Conservation (phyloP, 2,797 vertebrate genomes). For the Toxotes lorentzi region DNA sequence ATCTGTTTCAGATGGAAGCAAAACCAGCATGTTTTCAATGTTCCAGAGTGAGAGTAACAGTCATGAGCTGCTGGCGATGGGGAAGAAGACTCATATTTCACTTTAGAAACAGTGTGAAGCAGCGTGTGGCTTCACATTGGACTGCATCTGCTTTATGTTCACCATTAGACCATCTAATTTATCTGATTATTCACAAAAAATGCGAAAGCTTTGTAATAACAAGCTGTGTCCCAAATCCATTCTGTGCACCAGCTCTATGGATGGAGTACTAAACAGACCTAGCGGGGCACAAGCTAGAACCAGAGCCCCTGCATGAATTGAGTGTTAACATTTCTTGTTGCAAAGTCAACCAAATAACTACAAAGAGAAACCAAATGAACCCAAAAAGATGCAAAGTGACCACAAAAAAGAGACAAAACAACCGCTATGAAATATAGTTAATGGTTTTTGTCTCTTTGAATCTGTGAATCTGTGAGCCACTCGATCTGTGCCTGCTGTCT, state of each 20-base stretch:
- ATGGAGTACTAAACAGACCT: background rate
- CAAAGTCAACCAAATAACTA: background rate
- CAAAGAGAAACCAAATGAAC: background rate
- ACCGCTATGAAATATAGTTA: background rate
- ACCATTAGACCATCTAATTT: background rate
- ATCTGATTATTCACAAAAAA: background rate
- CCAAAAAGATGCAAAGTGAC: no score
- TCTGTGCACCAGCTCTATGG: background rate
- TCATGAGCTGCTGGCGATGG: background rate
- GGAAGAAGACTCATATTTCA: background rate
- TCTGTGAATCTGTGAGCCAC: background rate
- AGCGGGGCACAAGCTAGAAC: background rate
- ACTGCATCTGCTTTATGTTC: slow-evolving; percentile 9
- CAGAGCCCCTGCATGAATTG: background rate
- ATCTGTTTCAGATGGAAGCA: background rate
- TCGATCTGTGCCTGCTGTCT: background rate
- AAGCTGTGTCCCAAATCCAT: background rate
- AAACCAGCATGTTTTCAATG: background rate
- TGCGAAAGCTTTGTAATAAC: background rate
- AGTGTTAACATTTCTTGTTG: background rate
- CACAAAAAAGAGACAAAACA: background rate
- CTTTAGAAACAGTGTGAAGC: background rate
- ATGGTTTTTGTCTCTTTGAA: background rate
- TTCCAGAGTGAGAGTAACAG: background rate
- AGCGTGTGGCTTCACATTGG: background rate